These are phyloP conservation scores for Thelaira solivaga DNA, from an alignment of 2,888 invertebrate species.

Conservation along the genomic window DNA sequence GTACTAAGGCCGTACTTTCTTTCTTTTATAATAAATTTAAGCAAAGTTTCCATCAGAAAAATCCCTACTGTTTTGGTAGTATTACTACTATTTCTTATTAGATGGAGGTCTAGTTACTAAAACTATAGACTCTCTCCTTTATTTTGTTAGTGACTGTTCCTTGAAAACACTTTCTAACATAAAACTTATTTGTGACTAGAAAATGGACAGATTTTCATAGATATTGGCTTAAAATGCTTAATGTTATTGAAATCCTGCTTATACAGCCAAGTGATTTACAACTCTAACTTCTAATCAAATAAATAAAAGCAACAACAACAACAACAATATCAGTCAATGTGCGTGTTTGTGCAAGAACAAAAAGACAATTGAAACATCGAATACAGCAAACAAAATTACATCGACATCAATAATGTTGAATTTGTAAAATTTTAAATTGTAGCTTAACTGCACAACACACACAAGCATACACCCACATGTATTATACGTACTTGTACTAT, in stretches of 20 bases:
- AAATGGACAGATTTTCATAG: constrained; percentile 42
- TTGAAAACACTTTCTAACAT: constrained; percentile 5
- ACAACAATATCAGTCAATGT: constrained; percentile 1
- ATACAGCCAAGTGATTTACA: constrained; percentile 58
- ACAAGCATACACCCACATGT: not conserved
- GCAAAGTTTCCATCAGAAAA: no score
- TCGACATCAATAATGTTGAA: constrained; percentile 52
- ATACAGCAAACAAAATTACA: constrained; percentile 44
- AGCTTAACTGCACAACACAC: constrained; percentile 26
- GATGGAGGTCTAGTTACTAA: no score
- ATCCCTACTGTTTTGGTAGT: no score
- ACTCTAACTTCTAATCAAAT: constrained; percentile 59
- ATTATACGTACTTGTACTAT: no score
- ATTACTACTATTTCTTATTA: no score
- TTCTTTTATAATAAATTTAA: no score
- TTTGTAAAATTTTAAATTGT: constrained; percentile 52
- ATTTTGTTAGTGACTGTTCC: constrained; percentile 3
- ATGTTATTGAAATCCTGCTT: constrained; percentile 64
- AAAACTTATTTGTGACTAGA: not conserved
- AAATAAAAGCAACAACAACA: constrained; percentile 1
- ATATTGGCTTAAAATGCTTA: constrained; percentile 63
- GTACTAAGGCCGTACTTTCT: no score
- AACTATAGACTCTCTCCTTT: not conserved
- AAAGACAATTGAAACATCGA: constrained; percentile 12
- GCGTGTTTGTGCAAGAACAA: not conserved